Evolutionary conservation across 2,888 invertebrate genomes (phyloP).

Genomic region (Ichneumoninae sp.): DNA sequence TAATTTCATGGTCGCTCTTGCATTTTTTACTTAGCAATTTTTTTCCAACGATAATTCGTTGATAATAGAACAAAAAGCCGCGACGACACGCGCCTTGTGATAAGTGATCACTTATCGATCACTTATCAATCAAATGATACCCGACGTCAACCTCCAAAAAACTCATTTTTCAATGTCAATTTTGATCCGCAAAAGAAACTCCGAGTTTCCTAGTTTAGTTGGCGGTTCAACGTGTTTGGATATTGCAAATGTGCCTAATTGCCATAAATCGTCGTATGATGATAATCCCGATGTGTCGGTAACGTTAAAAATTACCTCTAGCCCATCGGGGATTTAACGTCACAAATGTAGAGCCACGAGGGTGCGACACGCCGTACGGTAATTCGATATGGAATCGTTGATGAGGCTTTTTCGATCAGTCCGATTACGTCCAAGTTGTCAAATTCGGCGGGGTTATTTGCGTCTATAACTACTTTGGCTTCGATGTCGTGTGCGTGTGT

Average conservation of each 20-base stretch:
- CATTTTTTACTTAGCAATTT: no score
- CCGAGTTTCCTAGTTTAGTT: background rate
- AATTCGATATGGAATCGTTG: constrained; percentile 48
- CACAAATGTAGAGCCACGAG: background rate
- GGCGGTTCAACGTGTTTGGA: background rate
- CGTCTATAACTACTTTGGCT: background rate
- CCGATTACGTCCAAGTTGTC: constrained; percentile 49
- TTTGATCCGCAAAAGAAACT: background rate
- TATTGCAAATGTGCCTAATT: background rate
- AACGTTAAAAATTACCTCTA: background rate
- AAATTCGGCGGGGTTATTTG: constrained; percentile 39
- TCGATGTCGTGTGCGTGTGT: constrained; percentile 21
- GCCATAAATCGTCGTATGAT: background rate
- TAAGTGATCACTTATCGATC: no score
- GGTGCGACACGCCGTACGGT: constrained; percentile 4
- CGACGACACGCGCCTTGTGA: no score
- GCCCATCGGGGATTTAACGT: constrained; percentile 1
- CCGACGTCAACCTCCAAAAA: background rate
- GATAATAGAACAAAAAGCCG: background rate
- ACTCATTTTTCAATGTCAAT: background rate
- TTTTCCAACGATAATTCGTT: no score
- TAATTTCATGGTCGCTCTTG: no score
- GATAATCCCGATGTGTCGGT: constrained; percentile 17
- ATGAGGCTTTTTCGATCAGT: constrained; percentile 39
- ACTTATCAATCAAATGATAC: no score